Conservation (phyloP, 35 echinoderm and acorn worm species). For the Heliocidaris tuberculata region DNA sequence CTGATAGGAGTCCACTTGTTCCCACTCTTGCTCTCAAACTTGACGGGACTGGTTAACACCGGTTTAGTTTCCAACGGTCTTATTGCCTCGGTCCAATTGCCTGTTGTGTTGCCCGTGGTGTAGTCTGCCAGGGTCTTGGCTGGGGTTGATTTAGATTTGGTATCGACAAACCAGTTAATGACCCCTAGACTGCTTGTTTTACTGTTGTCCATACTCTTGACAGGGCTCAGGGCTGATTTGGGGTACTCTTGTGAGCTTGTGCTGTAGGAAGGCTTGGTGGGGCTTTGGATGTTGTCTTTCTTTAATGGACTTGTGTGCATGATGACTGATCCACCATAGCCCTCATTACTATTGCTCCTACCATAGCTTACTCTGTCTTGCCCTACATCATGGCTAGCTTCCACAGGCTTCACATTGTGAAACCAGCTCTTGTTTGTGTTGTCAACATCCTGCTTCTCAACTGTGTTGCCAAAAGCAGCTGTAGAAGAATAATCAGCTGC, state of each 20-base stretch:
- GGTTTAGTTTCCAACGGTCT: conserved; percentile 36
- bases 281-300: background rate
- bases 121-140: conserved; percentile 23
- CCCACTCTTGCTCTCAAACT: conserved; percentile 40
- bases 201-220: conserved; percentile 8
- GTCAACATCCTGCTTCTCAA: background rate
- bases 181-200: background rate
- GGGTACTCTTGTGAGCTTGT: background rate
- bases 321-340: conserved; percentile 30
- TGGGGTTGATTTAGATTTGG: background rate
- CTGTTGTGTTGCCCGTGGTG: background rate
- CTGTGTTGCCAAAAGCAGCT: background rate
- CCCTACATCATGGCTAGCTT: background rate
- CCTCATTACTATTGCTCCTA: conserved; percentile 8
- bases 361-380: background rate
- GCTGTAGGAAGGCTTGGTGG: background rate
- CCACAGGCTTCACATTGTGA: conserved; percentile 26
- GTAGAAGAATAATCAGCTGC: conserved; percentile 7
- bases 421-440: conserved; percentile 35
- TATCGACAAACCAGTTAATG: conserved; percentile 42
- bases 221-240: background rate
- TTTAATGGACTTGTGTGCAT: conserved; percentile 27
- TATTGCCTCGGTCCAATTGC: conserved; percentile 39
- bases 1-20: conserved; percentile 39
- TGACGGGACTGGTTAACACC: background rate